These are phyloP conservation scores for Thaleichthys pacificus DNA, from an alignment of 2,797 vertebrate genomes.

Conservation along the genomic window DNA sequence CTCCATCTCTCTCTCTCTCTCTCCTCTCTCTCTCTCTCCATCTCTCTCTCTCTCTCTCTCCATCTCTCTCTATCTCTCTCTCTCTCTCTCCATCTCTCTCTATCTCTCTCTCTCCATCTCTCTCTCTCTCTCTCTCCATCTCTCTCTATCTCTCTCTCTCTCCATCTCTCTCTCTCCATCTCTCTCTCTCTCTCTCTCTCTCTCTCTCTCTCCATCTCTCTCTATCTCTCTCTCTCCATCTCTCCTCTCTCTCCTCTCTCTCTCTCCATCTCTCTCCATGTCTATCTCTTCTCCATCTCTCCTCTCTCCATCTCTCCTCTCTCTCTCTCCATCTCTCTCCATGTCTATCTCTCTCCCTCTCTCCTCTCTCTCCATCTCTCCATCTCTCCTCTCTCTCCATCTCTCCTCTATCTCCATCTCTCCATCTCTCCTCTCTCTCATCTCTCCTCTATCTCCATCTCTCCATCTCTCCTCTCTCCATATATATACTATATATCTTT, in stretches of 20 bases:
- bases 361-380: conserved; percentile 54
- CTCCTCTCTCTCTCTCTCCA: conserved; percentile 4
- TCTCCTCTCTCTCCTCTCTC: conserved; percentile 21
- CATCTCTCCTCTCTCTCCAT: conserved; percentile 16
- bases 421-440: conserved; percentile 76
- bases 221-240: conserved; percentile 37
- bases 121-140: too few relatives aligned
- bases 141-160: conserved; percentile 33
- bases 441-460: conserved; percentile 45
- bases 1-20: conserved; percentile 11
- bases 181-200: conserved; percentile 70
- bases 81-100: not conserved
- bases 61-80: conserved; percentile 62
- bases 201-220: conserved; percentile 62
- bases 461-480: conserved; percentile 77
- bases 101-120: not conserved
- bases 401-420: conserved; percentile 48
- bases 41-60: conserved; percentile 43
- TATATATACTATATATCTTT: conserved; percentile 62
- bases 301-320: not conserved
- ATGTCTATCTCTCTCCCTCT: conserved; percentile 23
- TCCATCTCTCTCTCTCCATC: conserved; percentile 45
- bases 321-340: conserved; percentile 31
- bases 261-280: conserved; percentile 48
- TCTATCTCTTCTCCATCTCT: not conserved